phyloP scores from a whole-genome alignment of 2,113 vertebrate species.

The Procapra przewalskii region DNA sequence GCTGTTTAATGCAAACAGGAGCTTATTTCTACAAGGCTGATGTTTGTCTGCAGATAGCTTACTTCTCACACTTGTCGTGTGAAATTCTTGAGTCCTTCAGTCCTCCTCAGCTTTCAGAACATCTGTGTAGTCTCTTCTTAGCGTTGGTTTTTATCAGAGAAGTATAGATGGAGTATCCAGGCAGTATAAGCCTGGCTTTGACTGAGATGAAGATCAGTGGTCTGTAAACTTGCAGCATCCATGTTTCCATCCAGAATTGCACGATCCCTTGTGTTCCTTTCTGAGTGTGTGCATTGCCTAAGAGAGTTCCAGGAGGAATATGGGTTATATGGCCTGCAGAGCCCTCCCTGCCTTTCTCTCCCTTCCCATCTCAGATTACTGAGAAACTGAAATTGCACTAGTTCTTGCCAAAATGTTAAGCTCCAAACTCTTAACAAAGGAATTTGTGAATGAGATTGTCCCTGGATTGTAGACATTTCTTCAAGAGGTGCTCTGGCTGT shows the following conservation, averaged over 20 bases:
- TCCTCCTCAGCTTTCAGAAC: neutral
- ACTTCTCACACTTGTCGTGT: neutral
- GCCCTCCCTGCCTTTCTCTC: neutral
- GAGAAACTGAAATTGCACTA: neutral
- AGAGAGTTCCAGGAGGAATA: slow-evolving; percentile 32
- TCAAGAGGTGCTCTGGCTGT: neutral
- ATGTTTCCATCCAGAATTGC: neutral
- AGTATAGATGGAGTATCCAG: neutral
- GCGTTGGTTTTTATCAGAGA: neutral
- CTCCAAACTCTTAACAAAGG: slow-evolving; percentile 4
- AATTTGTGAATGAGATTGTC: neutral
- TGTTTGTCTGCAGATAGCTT: neutral
- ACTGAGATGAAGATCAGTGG: neutral
- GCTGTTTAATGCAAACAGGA: neutral
- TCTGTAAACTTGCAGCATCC: neutral
- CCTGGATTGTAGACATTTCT: neutral
- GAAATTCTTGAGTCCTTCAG: neutral
- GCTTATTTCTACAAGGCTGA: neutral
- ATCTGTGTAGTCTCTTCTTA: neutral
- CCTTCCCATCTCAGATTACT: neutral
- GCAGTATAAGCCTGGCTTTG: neutral
- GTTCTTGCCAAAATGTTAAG: slow-evolving; percentile 17
- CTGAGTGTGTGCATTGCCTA: neutral
- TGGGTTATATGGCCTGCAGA: neutral
- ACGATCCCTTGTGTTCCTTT: neutral